Base-by-base conservation (phyloP, 2,113 vertebrate genomes). In the Ctenomys sociabilis region DNA sequence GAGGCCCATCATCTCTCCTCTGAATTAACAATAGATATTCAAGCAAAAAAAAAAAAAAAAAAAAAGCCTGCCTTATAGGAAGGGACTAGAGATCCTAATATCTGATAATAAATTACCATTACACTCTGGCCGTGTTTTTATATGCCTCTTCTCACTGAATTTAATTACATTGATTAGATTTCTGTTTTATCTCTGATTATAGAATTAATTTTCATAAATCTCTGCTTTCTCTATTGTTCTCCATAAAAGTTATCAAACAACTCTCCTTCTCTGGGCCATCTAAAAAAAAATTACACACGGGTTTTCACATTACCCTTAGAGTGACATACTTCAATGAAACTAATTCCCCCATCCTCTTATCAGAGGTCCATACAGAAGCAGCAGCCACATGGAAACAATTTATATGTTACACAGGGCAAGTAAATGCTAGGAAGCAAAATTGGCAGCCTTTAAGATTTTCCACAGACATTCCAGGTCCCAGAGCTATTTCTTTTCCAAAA, bases 131-230 rank as follows among this genome's bases (percentile, higher is more conserved):
- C 85, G 49, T 91, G 89, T 97, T 89, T 91, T 96, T 96, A 82
- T 88, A 85, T 96, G 10, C 93, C 81, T 97, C 96, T 96, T 96
- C 85, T 97, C 91, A 96, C 90, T 93, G 96, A 97, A 97, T 97
- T 97, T 98, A 97, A 97, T 97, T 97, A 97, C 1, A 3, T 93
- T 93, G 75, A 97, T 89, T 97, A 88, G 88, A 91, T 92, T 96
- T 97, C 94, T 95, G 94, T 97, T 90, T 95, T 98, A 95, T 97
- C 96, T 98, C 94, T 81, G 90, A 82, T 77, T 96, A 96, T 89
- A 97, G 94, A 98, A 97, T 98, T 97, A 97, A 94, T 98, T 97
- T 95, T 93, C 75, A 89, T 96, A 98, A 98, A 97, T 97, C 93
- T 82, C 19, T 93, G 30, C 7, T 97, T 57, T 96, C 28, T 1